Evolutionary conservation across 1,140 invertebrate genomes (phyloP).

Genomic region (Hyphantria cunea): DNA sequence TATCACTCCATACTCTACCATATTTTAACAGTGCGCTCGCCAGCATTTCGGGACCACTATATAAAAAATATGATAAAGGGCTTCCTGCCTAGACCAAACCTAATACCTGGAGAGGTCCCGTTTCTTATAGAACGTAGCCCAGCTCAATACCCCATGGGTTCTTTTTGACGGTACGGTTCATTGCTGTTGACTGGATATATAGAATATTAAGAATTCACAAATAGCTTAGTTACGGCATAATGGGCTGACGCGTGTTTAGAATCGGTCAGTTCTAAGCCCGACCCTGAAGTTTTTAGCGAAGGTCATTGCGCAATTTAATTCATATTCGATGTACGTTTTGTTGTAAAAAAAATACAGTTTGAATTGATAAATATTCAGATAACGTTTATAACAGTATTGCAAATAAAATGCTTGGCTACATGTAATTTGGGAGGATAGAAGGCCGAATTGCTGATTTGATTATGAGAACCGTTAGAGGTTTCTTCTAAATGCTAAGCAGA

Average conservation of each 20-base stretch:
- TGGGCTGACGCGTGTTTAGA: constrained; percentile 25
- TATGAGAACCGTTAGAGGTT: background rate
- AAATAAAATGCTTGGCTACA: background rate
- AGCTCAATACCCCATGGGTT: too few species aligned
- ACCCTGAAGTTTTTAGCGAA: constrained; percentile 31
- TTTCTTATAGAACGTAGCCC: too few species aligned
- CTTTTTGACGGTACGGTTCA: too few species aligned
- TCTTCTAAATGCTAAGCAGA: too few species aligned
- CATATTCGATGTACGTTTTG: constrained; percentile 31
- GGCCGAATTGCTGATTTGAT: constrained; percentile 5
- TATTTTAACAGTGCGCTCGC: too few species aligned
- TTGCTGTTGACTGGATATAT: background rate
- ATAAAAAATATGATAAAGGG: too few species aligned
- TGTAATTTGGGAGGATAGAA: constrained; percentile 9
- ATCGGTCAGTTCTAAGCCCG: constrained; percentile 35
- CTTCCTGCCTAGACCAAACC: too few species aligned
- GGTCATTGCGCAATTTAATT: constrained; percentile 42
- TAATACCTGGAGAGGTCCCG: too few species aligned
- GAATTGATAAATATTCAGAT: constrained; percentile 36
- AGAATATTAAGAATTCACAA: constrained; percentile 22
- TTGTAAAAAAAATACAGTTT: constrained; percentile 37
- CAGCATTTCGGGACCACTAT: too few species aligned
- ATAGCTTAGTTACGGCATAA: constrained; percentile 15
- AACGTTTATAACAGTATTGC: constrained; percentile 26
- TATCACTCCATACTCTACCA: too few species aligned